phyloP scores from a whole-genome alignment of 2,888 invertebrate species.

The Eurytoma californica region DNA sequence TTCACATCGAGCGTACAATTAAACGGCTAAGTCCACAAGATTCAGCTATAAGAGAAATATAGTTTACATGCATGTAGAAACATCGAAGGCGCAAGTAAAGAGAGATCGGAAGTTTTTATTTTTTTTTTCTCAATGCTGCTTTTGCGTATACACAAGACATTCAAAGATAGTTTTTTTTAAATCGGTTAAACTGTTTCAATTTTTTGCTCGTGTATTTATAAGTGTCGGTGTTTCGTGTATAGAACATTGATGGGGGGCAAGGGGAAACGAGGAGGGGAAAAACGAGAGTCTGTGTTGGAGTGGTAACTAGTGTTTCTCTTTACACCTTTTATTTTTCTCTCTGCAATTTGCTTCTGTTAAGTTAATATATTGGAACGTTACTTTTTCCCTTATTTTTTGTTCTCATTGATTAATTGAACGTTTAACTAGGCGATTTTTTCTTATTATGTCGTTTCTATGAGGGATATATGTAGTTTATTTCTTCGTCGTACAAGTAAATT shows the following conservation, averaged over 20 bases:
- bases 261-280: constrained; percentile 20
- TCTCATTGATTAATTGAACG: constrained; percentile 33
- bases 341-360: neutral
- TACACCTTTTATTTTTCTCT: constrained; percentile 24
- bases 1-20: constrained; percentile 57
- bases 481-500: constrained; percentile 54
- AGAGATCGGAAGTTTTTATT: constrained; percentile 59
- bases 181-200: neutral
- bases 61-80: constrained; percentile 66
- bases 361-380: neutral
- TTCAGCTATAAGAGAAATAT: constrained; percentile 56
- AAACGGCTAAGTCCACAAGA: constrained; percentile 51
- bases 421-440: constrained; percentile 37
- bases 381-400: constrained; percentile 6
- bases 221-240: neutral
- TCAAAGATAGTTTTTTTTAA: constrained; percentile 32
- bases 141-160: constrained; percentile 45
- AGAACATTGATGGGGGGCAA: neutral
- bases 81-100: constrained; percentile 65
- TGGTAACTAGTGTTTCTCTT: constrained; percentile 21
- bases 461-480: constrained; percentile 35
- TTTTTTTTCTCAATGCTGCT: constrained; percentile 35
- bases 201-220: constrained; percentile 1
- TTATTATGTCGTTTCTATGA: constrained; percentile 10
- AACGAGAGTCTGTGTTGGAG: constrained; percentile 16